Evolutionary conservation across 2,888 invertebrate genomes (phyloP), one percentile per base, ranked within the genome.

Genomic region (Platycnemis pennipes): DNA sequence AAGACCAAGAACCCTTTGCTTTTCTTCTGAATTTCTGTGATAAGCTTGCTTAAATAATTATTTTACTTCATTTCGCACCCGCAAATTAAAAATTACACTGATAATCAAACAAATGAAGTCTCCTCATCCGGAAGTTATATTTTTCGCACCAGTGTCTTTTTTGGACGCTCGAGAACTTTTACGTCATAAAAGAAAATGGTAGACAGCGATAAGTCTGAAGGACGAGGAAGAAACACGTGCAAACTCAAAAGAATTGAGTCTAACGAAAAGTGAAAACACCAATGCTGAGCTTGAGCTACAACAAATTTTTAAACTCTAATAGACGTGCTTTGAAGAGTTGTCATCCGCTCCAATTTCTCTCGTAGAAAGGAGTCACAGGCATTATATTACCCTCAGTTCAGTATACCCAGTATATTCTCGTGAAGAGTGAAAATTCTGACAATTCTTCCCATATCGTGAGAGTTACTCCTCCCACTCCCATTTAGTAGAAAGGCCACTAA

Each of bases 31-130:
- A 63, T 4, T n/a, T 63, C 26, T 63, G 26, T 16, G 2, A 26
- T 7, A 16, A 26, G 63, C 63, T 63, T 63, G 63, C 63, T 26
- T 63, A 63, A 63, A 63, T 63, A 63, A 63, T 63, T n/a, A 63
- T 63, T 63, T 63, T 63, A 63, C 26, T 63, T 63, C 63, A 63
- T n/a, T 63, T 63, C 63, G 63, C 63, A 63, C n/a, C 63, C 63
- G 26, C 63, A 26, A 63, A 63, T 63, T 63, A 63, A 63, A 63
- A 63, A 26, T 16, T 3, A 63, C 22, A 26, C 63, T 13, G 56
- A 22, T 63, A 19, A 63, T 63, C 63, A 63, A 63, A 8, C 63
- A 63, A 63, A 63, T n/a, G 26, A 53, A 63, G 26, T 63, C 63
- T 63, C 26, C 26, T 16, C 22, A 19, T n/a, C 63, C 63, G 63